Base-by-base conservation (phyloP, 2,888 invertebrate species). In the Hirtodrosophila cameraria region DNA sequence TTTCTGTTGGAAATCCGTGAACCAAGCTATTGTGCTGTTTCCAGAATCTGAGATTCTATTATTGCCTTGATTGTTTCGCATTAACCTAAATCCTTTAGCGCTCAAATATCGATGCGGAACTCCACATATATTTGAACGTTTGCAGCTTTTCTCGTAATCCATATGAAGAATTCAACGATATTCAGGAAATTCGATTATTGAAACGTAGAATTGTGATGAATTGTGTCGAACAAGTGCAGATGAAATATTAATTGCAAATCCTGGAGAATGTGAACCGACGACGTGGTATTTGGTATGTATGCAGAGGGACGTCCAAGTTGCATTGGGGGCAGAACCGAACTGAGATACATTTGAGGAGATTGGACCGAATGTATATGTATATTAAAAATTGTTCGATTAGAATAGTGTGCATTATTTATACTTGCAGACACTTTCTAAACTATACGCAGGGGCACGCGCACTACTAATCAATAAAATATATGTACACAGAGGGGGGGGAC, bases 361-460 rank as follows among this genome's bases (percentile, higher is more conserved):
- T 7, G 23, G 27, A 15, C 38, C 16, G 42, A 63, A 18, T 23
- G 15, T 25, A 27, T 30, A 33, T 9, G 0, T 12, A 11, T 11
- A 13, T 1, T 6, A 0, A 48, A 7, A 16, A 16, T 12, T 12
- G n/a, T 18, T 8, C 4, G 9, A n/a, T 41, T 27, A 18, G 25
- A 38, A 16, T 9, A 30, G n/a, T n/a, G n/a, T 38, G 7, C 16
- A 23, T 16, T 28, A 13, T 12, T 18, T 5, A 36, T 23, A 30
- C 23, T 15, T 4, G 7, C 18, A 13, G 3, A 9, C 39, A 49
- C 20, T 50, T 23, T 1, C 30, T 46, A 30, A 54, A 25, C 13
- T 49, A n/a, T 13, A 36, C 59, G 70, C 23, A 75, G 23, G 55
- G 60, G 39, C 42, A 70, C 75, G 63, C 71, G 71, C 28, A 33